phyloP scores from a whole-genome alignment of 1,140 invertebrate genomes.

The Nomia melanderi region DNA sequence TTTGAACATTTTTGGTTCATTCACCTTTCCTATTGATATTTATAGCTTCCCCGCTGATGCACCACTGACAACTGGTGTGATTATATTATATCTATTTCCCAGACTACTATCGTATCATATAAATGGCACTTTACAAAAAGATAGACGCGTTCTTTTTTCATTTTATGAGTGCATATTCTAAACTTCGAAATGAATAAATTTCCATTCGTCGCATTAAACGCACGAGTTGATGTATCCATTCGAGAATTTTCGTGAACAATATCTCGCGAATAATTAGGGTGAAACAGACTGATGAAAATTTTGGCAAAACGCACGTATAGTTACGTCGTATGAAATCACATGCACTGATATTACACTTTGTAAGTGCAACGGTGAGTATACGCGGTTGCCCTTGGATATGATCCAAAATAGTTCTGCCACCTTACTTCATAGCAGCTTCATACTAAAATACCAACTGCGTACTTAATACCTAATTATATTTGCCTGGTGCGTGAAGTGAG shows the following conservation, averaged over 20 bases:
- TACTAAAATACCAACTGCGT: conserved; percentile 60
- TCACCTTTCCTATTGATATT: conserved; percentile 32
- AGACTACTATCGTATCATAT: conserved; percentile 5
- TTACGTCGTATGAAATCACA: conserved; percentile 45
- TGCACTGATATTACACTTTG: conserved; percentile 57
- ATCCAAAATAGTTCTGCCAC: conserved; percentile 65
- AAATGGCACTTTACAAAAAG: neutral
- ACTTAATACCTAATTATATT: conserved; percentile 57
- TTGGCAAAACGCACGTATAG: conserved; percentile 39
- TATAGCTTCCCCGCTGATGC: conserved; percentile 39
- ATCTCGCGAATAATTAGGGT: neutral
- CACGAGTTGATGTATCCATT: neutral
- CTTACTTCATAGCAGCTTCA: conserved; percentile 50
- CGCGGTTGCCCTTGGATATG: conserved; percentile 60
- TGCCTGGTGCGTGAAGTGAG: conserved; percentile 13
- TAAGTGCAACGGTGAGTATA: conserved; percentile 52
- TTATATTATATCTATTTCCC: conserved; percentile 39
- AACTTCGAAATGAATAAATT: neutral
- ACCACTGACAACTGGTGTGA: conserved; percentile 25
- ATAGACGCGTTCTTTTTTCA: neutral
- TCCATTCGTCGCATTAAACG: neutral
- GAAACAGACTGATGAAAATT: conserved; percentile 10
- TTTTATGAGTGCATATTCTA: neutral
- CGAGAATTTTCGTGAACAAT: neutral
- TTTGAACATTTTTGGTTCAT: conserved; percentile 29